A percentile compares a stretch with the other conserved stretches of the same genome.
Evolutionary conservation across 37 sponge, comb jelly and placozoan species (phyloP).

Genomic region (Spongia lamella): DNA sequence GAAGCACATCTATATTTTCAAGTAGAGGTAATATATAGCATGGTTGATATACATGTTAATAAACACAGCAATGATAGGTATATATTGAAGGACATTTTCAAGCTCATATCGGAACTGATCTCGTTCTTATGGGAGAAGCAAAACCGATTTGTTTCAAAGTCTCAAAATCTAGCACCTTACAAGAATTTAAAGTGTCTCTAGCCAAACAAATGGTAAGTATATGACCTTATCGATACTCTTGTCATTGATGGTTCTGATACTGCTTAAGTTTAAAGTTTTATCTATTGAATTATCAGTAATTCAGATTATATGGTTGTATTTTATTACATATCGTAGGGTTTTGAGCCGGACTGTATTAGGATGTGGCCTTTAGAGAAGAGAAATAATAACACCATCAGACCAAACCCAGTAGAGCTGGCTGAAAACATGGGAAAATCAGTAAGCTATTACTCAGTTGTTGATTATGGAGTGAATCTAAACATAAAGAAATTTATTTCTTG

Average conservation of each 20-base stretch:
- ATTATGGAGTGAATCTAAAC: neutral
- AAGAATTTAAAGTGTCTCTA: slow-evolving; percentile 6
- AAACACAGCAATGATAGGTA: no score
- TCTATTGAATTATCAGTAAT: neutral
- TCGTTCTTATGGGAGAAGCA: slow-evolving; percentile 47
- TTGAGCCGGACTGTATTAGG: slow-evolving; percentile 49
- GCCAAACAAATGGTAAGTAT: slow-evolving; percentile 19
- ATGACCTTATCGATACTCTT: no score
- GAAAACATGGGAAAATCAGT: slow-evolving; percentile 46
- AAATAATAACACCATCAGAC: slow-evolving; percentile 76
- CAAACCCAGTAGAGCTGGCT: slow-evolving; percentile 50
- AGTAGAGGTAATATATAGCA: slow-evolving; percentile 88
- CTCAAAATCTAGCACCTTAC: neutral
- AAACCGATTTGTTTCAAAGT: slow-evolving; percentile 49
- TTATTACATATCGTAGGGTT: slow-evolving; percentile 54
- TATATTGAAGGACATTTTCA: slow-evolving; percentile 79
- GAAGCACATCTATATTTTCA: slow-evolving; percentile 93
- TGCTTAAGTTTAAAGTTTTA: slow-evolving; percentile 31
- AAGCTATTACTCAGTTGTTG: slow-evolving; percentile 1
- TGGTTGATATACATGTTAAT: no score
- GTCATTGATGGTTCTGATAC: no score
- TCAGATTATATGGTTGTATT: neutral
- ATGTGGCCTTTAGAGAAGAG: slow-evolving; percentile 88
- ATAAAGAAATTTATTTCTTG: neutral
- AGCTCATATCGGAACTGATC: slow-evolving; percentile 55